Conservation (phyloP, 2,888 invertebrate species). For the Machimus atricapillus region DNA sequence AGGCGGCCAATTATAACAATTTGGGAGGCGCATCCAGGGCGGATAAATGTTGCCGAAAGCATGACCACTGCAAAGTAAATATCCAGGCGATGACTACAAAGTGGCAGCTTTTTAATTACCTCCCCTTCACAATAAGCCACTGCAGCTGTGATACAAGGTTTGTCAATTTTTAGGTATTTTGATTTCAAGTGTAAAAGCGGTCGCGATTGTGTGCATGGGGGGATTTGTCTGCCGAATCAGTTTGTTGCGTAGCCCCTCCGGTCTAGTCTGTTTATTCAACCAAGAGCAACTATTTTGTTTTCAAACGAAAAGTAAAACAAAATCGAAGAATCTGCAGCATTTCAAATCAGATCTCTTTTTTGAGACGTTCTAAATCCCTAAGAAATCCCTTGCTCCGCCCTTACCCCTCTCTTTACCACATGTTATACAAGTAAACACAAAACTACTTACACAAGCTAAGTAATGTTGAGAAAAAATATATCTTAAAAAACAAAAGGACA, state of each 20-base stretch:
- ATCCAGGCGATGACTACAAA: constrained; percentile 84
- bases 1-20: constrained; percentile 80
- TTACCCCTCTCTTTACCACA: background rate
- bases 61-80: constrained; percentile 87
- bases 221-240: background rate
- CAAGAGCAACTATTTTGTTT: background rate
- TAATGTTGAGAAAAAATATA: background rate
- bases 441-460: background rate
- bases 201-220: background rate
- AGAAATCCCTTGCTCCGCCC: background rate
- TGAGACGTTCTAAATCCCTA: background rate
- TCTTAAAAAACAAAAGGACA: constrained; percentile 40
- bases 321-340: background rate
- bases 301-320: background rate
- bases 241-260: background rate
- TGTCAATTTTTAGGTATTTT: constrained; percentile 5
- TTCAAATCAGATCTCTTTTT: background rate
- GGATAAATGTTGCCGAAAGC: constrained; percentile 87
- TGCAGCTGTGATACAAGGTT: constrained; percentile 78
- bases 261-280: background rate
- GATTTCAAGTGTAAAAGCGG: background rate
- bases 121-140: constrained; percentile 89
- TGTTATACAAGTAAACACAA: background rate
- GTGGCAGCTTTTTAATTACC: constrained; percentile 87
- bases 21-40: constrained; percentile 84